phyloP scores from a whole-genome alignment of 1,140 invertebrate genomes.

The Campoletis sonorensis region DNA sequence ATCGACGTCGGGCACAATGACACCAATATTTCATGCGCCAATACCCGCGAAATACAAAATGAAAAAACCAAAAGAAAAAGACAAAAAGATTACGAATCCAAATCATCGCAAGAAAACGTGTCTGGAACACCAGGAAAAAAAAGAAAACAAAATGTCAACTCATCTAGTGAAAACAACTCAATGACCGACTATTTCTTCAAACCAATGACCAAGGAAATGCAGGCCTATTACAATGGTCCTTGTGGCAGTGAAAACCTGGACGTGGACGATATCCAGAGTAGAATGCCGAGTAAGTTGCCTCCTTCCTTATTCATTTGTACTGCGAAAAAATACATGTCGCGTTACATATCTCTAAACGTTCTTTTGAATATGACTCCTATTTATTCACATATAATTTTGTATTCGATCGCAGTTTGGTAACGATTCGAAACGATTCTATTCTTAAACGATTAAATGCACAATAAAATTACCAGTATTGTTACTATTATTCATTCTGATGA shows the following conservation, averaged over 20 bases:
- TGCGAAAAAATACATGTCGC: no score
- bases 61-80: slow-evolving; percentile 33
- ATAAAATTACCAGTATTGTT: no score
- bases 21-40: not conserved
- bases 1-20: not conserved
- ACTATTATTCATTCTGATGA: no score
- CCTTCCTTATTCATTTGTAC: not conserved
- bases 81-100: not conserved
- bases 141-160: slow-evolving; percentile 24
- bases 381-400: no score
- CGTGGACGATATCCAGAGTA: slow-evolving; percentile 74
- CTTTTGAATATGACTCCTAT: no score
- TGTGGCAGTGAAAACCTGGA: slow-evolving; percentile 80
- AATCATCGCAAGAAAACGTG: not conserved
- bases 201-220: slow-evolving; percentile 75
- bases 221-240: slow-evolving; percentile 80
- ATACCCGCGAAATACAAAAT: not conserved
- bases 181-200: slow-evolving; percentile 61
- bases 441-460: no score
- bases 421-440: no score
- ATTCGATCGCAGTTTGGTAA: no score
- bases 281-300: slow-evolving; percentile 78
- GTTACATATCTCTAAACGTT: no score
- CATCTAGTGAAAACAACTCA: slow-evolving; percentile 6
- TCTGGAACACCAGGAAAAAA: slow-evolving; percentile 31